Conservation (phyloP, 2,888 invertebrate species). For the Noctua comes region DNA sequence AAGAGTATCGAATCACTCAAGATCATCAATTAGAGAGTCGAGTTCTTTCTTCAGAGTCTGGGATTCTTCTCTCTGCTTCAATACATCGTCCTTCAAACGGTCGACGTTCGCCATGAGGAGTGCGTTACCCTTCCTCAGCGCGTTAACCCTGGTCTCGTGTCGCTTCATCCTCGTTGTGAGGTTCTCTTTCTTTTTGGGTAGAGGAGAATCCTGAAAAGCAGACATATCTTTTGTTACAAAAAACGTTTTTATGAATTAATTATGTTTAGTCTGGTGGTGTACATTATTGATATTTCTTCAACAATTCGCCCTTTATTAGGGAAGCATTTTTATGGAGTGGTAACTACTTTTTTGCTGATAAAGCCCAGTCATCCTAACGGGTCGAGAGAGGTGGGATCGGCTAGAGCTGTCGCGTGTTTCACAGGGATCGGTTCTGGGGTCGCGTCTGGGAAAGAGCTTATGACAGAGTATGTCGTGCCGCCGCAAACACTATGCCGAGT, state of each 20-base stretch:
- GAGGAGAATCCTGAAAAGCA: conserved; percentile 91
- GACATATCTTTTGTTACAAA: background rate
- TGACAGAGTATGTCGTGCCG: background rate
- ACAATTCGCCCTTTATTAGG: background rate
- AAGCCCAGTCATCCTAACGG: background rate
- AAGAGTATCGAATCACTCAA: conserved; percentile 90
- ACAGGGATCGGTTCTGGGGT: background rate
- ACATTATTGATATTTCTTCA: background rate
- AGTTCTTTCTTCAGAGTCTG: conserved; percentile 94
- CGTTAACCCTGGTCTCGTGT: conserved; percentile 94
- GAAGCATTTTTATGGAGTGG: background rate
- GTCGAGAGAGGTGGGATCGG: background rate
- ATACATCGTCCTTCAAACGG: conserved; percentile 95
- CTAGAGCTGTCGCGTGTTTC: background rate
- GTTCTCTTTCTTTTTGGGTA: conserved; percentile 92
- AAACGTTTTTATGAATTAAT: background rate
- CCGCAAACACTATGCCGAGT: background rate
- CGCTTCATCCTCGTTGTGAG: conserved; percentile 92
- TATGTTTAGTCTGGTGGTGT: background rate
- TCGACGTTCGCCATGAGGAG: conserved; percentile 96
- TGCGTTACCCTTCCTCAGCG: conserved; percentile 96
- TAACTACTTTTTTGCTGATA: background rate
- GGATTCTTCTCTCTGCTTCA: conserved; percentile 95
- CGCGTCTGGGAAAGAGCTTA: background rate
- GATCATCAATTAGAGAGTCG: conserved; percentile 95